phyloP scores from a whole-genome alignment of 1,140 invertebrate genomes.

The Aricia agestis region DNA sequence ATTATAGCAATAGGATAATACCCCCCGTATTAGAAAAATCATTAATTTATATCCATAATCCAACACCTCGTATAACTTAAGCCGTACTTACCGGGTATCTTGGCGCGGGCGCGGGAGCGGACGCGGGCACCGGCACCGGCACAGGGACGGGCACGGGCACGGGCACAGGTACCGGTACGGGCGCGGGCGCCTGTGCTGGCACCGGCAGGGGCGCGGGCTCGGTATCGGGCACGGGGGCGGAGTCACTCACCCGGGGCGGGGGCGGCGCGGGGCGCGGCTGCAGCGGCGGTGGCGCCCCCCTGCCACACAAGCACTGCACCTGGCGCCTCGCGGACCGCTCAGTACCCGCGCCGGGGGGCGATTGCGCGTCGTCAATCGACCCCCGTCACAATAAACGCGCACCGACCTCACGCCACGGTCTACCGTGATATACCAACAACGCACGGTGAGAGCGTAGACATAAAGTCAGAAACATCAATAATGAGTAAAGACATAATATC shows the following conservation, averaged over 20 bases:
- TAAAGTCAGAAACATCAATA: background rate
- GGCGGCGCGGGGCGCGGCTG: constrained; percentile 35
- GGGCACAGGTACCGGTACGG: background rate
- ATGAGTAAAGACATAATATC: background rate
- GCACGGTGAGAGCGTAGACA: background rate
- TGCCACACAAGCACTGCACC: constrained; percentile 37
- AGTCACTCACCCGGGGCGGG: constrained; percentile 21
- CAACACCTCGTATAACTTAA: too few species aligned
- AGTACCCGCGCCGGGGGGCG: constrained; percentile 29
- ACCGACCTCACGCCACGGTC: constrained; percentile 4
- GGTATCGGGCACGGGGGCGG: constrained; percentile 4
- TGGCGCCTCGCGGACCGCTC: constrained; percentile 32
- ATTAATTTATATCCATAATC: too few species aligned
- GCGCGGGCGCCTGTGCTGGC: constrained; percentile 1
- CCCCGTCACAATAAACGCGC: constrained; percentile 27
- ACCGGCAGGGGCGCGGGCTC: constrained; percentile 15
- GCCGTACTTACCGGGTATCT: background rate
- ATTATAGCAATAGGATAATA: too few species aligned
- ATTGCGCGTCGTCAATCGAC: constrained; percentile 38
- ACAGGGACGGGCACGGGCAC: constrained; percentile 15
- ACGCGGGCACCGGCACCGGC: background rate
- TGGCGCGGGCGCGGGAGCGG: constrained; percentile 14
- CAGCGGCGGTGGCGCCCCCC: constrained; percentile 34
- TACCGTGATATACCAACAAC: background rate
- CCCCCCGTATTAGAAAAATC: too few species aligned